These are phyloP conservation scores for Drosophila persimilis DNA, from an alignment of 1,140 invertebrate species.

Conservation along the genomic window DNA sequence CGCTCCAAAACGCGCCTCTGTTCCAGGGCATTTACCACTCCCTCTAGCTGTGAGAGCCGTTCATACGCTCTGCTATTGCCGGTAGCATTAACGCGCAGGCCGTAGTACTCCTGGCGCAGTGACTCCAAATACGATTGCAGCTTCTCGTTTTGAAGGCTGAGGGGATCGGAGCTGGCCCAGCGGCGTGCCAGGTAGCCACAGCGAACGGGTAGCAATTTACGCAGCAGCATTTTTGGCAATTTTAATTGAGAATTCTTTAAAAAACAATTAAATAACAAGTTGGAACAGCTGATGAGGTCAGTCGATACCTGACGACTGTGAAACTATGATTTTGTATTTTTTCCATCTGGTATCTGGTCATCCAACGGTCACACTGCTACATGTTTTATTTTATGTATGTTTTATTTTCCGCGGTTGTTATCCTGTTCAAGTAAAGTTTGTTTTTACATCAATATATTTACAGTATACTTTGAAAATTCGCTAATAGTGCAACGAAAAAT, in stretches of 20 bases:
- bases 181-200: slow-evolving; percentile 19
- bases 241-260: slow-evolving; percentile 18
- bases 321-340: background rate
- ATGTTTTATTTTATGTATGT: too few species aligned
- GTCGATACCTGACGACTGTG: slow-evolving; percentile 17
- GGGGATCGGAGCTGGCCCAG: slow-evolving; percentile 48
- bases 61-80: slow-evolving; percentile 49
- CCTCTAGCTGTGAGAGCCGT: slow-evolving; percentile 60
- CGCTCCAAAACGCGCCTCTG: slow-evolving; percentile 62
- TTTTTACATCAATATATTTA: too few species aligned
- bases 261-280: slow-evolving; percentile 21
- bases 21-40: slow-evolving; percentile 67
- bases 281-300: slow-evolving; percentile 5
- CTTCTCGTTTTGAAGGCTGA: slow-evolving; percentile 61
- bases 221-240: slow-evolving; percentile 35
- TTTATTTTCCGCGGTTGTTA: too few species aligned
- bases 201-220: slow-evolving; percentile 42
- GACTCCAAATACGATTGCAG: slow-evolving; percentile 70
- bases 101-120: slow-evolving; percentile 74
- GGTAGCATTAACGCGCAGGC: slow-evolving; percentile 53
- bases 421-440: too few species aligned
- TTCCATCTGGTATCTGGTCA: too few species aligned
- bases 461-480: too few species aligned
- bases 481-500: too few species aligned
- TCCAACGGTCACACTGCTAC: too few species aligned